Conservation (phyloP, 2,888 invertebrate genomes). For the Eupithecia subfuscata region DNA sequence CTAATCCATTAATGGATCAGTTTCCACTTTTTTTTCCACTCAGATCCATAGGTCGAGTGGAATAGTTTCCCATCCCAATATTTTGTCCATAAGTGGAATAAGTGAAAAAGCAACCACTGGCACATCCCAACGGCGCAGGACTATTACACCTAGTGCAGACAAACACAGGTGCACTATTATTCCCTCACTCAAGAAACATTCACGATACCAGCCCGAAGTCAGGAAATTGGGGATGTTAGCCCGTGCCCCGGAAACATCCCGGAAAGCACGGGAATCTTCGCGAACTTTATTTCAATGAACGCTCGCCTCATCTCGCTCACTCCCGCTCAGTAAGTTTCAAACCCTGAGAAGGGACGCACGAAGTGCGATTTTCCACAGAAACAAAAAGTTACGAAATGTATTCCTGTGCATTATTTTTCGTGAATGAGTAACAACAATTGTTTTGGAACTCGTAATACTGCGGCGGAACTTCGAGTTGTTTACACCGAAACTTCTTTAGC, state of each 20-base stretch:
- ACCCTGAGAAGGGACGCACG: slow-evolving; percentile 47
- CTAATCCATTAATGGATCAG: no score
- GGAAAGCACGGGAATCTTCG: not conserved
- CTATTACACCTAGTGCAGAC: no score
- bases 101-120: no score
- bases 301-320: slow-evolving; percentile 37
- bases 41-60: no score
- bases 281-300: slow-evolving; percentile 30
- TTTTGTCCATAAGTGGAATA: no score
- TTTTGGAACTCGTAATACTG: slow-evolving; percentile 7
- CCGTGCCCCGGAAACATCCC: not conserved
- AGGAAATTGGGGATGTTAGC: not conserved
- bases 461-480: not conserved
- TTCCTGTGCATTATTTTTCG: slow-evolving; percentile 14
- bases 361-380: slow-evolving; percentile 39
- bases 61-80: no score
- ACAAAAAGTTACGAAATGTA: slow-evolving; percentile 36
- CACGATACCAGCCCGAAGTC: not conserved
- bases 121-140: no score
- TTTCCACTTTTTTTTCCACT: no score
- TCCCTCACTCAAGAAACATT: not conserved
- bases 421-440: slow-evolving; percentile 16
- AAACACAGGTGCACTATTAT: not conserved
- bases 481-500: not conserved
- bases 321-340: slow-evolving; percentile 53